These are phyloP conservation scores for Alcis repandata DNA, from an alignment of 2,888 invertebrate genomes.

Conservation along the genomic window DNA sequence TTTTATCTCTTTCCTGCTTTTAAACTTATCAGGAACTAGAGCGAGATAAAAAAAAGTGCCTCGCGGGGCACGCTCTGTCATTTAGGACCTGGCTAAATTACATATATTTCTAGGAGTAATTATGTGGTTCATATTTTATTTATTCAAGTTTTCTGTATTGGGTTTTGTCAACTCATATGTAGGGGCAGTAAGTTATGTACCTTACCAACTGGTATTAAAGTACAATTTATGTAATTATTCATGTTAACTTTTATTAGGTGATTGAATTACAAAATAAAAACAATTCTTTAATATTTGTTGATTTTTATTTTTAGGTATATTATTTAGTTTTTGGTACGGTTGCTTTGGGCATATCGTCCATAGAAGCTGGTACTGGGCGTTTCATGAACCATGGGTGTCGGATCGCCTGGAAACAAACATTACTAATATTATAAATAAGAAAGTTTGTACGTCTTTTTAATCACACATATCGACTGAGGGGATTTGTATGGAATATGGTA, in stretches of 20 bases:
- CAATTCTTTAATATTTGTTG: conserved; percentile 51
- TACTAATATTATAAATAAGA: background rate
- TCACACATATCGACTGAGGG: too few species aligned
- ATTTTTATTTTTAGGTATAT: conserved; percentile 45
- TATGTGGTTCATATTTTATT: conserved; percentile 26
- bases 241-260: conserved; percentile 58
- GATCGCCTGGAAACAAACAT: conserved; percentile 87
- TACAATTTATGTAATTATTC: conserved; percentile 70
- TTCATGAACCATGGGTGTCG: conserved; percentile 90
- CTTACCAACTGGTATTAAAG: conserved; percentile 49
- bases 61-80: too few species aligned
- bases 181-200: conserved; percentile 2
- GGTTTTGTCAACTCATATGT: conserved; percentile 10
- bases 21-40: too few species aligned
- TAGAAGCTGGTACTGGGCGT: conserved; percentile 88
- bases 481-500: too few species aligned
- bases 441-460: too few species aligned
- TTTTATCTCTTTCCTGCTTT: too few species aligned
- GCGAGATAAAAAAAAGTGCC: too few species aligned
- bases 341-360: conserved; percentile 90
- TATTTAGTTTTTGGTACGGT: conserved; percentile 63
- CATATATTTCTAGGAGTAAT: conserved; percentile 14
- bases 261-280: conserved; percentile 61
- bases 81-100: too few species aligned
- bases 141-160: conserved; percentile 24